phyloP scores from a whole-genome alignment of 2,113 vertebrate genomes.

The Gopherus evgoodei region DNA sequence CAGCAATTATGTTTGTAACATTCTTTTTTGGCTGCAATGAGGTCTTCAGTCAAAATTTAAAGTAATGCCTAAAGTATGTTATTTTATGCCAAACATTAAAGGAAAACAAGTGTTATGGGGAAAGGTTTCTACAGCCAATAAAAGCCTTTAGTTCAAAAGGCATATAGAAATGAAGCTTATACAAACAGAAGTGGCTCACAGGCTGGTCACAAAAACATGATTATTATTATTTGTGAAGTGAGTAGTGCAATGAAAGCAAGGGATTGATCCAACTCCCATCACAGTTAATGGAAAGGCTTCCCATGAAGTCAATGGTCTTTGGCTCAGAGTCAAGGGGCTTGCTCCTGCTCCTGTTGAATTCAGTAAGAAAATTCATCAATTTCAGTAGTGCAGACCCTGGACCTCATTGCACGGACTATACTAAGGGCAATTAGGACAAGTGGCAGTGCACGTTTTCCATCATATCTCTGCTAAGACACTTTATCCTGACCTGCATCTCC shows the following conservation, averaged over 20 bases:
- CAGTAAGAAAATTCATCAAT: accelerated
- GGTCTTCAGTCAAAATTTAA: background rate
- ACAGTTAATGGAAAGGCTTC: background rate
- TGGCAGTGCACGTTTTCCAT: accelerated
- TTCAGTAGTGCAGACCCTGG: background rate
- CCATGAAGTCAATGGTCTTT: background rate
- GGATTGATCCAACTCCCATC: background rate
- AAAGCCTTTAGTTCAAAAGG: background rate
- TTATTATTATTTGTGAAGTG: background rate
- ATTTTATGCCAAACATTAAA: background rate
- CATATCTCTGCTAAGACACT: background rate
- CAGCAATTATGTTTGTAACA: background rate
- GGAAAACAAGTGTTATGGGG: background rate
- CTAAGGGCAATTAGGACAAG: background rate
- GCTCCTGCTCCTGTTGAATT: background rate
- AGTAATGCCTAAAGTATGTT: background rate
- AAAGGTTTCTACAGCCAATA: background rate
- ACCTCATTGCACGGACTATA: background rate
- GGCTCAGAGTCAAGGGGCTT: background rate
- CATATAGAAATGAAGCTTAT: background rate
- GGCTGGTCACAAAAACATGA: background rate
- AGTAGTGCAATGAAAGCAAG: background rate
- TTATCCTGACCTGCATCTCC: background rate
- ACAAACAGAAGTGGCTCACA: background rate
- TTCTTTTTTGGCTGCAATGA: background rate